phyloP scores from a whole-genome alignment of 2,113 vertebrate genomes.

The Nyctibius bracteatus region DNA sequence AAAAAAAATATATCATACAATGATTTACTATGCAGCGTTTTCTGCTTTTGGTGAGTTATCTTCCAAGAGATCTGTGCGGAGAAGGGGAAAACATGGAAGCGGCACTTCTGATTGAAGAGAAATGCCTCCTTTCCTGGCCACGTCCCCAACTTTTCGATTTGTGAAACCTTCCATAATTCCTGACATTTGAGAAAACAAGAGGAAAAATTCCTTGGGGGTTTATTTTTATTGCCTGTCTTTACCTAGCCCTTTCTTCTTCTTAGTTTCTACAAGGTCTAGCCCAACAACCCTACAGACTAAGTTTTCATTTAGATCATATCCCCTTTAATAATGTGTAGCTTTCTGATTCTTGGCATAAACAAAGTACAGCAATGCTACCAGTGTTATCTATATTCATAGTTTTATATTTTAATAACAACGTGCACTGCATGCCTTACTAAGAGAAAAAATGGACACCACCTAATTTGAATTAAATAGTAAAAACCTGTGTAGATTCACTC shows the following conservation, averaged over 20 bases:
- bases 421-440: not conserved
- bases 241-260: not conserved
- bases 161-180: not conserved
- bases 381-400: not conserved
- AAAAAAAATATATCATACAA: not conserved
- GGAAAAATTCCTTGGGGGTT: not conserved
- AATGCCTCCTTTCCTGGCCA: not conserved
- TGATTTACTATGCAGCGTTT: not conserved
- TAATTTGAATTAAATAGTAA: not conserved
- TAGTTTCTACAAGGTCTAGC: not conserved
- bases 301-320: not conserved
- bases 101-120: not conserved
- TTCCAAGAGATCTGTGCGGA: not conserved
- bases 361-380: not conserved
- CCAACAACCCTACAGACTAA: not conserved
- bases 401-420: not conserved
- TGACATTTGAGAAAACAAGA: not conserved
- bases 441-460: not conserved
- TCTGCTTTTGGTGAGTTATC: not conserved
- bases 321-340: not conserved
- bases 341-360: not conserved
- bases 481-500: not conserved
- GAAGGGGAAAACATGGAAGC: not conserved
- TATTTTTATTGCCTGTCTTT: not conserved
- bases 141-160: not conserved